Evolutionary conservation across 2,113 vertebrate genomes (phyloP).

Genomic region (Thalassoma bifasciatum): DNA sequence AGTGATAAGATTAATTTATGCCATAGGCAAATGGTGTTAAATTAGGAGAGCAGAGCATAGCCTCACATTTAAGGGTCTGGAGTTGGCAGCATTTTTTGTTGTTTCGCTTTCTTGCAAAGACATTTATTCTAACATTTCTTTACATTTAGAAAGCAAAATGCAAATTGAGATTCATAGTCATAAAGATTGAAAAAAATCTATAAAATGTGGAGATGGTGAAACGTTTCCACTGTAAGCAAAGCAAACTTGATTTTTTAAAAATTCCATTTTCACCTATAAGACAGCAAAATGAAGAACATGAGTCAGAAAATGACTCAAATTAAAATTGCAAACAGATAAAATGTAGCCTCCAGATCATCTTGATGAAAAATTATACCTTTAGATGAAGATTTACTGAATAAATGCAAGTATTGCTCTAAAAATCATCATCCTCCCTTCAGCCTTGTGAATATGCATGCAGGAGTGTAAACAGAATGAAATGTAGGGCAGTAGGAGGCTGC

Average conservation of each 20-base stretch:
- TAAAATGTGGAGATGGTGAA: too few relatives aligned
- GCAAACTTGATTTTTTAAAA: neutral
- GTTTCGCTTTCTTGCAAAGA: neutral
- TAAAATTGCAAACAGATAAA: too few relatives aligned
- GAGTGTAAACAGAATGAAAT: constrained; percentile 54
- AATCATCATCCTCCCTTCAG: constrained; percentile 2
- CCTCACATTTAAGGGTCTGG: neutral
- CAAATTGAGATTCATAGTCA: too few relatives aligned
- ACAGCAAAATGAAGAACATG: neutral
- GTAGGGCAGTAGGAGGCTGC: constrained; percentile 72
- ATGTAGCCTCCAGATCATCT: too few relatives aligned
- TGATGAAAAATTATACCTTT: neutral
- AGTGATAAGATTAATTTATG: neutral
- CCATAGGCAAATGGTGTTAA: neutral
- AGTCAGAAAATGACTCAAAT: too few relatives aligned
- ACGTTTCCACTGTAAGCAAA: neutral
- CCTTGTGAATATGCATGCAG: constrained; percentile 10
- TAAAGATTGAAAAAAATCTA: too few relatives aligned
- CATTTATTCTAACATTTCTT: neutral
- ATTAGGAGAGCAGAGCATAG: neutral
- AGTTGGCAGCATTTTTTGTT: neutral
- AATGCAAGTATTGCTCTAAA: neutral
- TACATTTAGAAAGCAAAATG: neutral
- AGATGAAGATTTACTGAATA: neutral
- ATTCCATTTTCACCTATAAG: neutral